Conservation (phyloP, 2,888 invertebrate genomes). For the Ichneumon xanthorius region DNA sequence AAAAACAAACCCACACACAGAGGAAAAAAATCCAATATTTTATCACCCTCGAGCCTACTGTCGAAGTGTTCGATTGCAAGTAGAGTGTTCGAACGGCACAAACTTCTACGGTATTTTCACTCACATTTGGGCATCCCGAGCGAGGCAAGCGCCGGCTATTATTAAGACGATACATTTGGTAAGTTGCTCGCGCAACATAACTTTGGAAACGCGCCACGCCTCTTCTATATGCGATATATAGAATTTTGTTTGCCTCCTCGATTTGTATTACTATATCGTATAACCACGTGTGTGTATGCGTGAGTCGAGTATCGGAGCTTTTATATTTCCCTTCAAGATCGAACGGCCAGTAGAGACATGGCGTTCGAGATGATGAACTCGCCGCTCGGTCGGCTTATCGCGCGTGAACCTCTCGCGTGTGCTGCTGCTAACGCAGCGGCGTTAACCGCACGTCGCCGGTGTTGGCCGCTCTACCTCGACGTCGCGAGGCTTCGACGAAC, state of each 20-base stretch:
- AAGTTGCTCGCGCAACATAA: constrained; percentile 69
- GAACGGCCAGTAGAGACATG: constrained; percentile 52
- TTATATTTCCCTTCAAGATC: constrained; percentile 39
- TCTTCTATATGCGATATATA: constrained; percentile 30
- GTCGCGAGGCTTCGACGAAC: constrained; percentile 65
- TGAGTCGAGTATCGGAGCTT: background rate
- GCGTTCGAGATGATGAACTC: constrained; percentile 53
- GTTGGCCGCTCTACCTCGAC: constrained; percentile 25
- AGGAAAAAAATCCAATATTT: background rate
- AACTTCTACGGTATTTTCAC: constrained; percentile 58
- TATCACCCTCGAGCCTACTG: background rate
- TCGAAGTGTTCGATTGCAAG: constrained; percentile 6
- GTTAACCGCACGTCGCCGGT: constrained; percentile 59
- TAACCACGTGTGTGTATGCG: background rate
- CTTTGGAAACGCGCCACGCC: constrained; percentile 45
- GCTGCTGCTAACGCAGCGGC: constrained; percentile 52
- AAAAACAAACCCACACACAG: constrained; percentile 13
- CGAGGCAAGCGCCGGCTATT: constrained; percentile 71
- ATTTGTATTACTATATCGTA: background rate
- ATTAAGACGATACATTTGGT: constrained; percentile 71
- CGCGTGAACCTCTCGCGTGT: constrained; percentile 62
- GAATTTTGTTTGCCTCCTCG: background rate
- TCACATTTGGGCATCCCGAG: constrained; percentile 74
- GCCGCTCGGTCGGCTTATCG: constrained; percentile 70
- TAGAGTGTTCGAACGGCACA: background rate